Evolutionary conservation across 2,797 vertebrate species (phyloP), one percentile per base, ranked within the genome.

Genomic region (Peromyscus attwateri): DNA sequence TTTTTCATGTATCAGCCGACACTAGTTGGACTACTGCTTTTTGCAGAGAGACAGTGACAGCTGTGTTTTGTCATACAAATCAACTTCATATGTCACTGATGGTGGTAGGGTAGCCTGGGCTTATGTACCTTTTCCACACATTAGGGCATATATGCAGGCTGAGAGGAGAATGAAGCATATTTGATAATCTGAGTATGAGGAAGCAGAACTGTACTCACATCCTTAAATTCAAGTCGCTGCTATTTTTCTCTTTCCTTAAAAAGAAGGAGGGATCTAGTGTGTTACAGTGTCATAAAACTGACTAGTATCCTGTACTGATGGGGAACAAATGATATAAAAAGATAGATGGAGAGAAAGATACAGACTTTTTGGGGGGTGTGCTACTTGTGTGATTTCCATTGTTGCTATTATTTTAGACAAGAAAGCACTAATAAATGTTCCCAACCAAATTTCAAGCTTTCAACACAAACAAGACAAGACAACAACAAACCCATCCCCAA

Each of bases 161-260:
- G 66, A 94, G 87, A 95, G 91, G 94, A 97, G 79, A 96, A 96
- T 97, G 95, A 97, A 97, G 95, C 97, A 97, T 98, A 55, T 19
- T 55, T 98, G 97, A 97, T 91, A 97, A 97, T 98, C 75, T 43
- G 97, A 98, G 96, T 98, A 97, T 98, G 98, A 98, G 97, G 98
- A 98, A 98, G 97, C 98, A 98, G 98, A 98, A 95, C 97, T 98
- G 97, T 95, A 95, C 97, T 97, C 94, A 98, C 97, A 97, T 98
- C 99, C 98, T 98, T 97, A 98, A 97, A 97, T 96, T 97, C 92
- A 91, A 97, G 88, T 97, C 96, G 96, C 97, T 98, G 90, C 98
- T 98, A 91, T 98, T 98, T 97, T 95, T 95, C 92, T 97, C 97
- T 97, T 98, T 70, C 91, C 80, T 71, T 96, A 75, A 93, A 97